phyloP scores from a whole-genome alignment of 1,140 invertebrate species.

The Mercenaria mercenaria region DNA sequence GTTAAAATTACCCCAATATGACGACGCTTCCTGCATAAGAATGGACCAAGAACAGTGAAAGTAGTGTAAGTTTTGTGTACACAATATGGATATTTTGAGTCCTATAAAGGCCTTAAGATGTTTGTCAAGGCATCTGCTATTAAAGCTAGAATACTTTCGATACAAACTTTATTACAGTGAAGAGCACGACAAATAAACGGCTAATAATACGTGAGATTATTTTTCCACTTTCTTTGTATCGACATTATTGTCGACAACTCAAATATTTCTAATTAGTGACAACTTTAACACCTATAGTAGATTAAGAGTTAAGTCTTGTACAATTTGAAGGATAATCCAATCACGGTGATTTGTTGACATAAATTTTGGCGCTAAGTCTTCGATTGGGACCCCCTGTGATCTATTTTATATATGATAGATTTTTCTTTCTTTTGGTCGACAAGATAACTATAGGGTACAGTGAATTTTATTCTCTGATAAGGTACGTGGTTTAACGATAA shows the following conservation, averaged over 20 bases:
- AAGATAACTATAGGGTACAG: no score
- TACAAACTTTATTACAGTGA: conserved; percentile 45
- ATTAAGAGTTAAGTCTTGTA: not conserved
- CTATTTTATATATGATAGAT: not conserved
- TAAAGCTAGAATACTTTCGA: conserved; percentile 24
- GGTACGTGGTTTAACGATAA: no score
- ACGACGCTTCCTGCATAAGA: not conserved
- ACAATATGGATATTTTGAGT: not conserved
- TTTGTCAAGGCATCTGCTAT: conserved; percentile 20
- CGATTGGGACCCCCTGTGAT: not conserved
- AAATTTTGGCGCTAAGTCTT: not conserved
- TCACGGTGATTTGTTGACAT: conserved; percentile 9
- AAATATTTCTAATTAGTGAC: conserved; percentile 61
- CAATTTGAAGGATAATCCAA: conserved; percentile 27
- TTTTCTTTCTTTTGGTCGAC: not conserved
- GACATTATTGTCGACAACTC: conserved; percentile 47
- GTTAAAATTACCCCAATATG: not conserved
- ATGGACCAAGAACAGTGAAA: not conserved
- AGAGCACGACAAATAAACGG: conserved; percentile 19
- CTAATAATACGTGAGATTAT: not conserved
- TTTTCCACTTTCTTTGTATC: conserved; percentile 14
- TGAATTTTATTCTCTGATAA: no score
- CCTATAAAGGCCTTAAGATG: not conserved
- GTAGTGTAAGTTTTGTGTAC: conserved; percentile 20
- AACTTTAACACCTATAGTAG: conserved; percentile 29